Evolutionary conservation across 2,797 vertebrate genomes (phyloP).

Genomic region (Pteropus rufus): DNA sequence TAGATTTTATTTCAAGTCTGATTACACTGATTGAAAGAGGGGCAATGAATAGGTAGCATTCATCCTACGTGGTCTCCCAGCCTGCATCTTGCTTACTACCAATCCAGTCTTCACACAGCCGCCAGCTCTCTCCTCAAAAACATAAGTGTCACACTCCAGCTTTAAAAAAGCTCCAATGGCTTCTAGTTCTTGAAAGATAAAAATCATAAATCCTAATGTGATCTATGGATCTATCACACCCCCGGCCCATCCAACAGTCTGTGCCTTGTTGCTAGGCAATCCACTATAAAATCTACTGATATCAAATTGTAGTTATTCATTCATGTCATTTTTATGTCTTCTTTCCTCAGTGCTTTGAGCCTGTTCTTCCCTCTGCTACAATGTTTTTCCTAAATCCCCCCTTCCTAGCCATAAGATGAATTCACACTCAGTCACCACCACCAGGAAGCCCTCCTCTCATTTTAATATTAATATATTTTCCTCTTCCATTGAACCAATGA

Average conservation of each 20-base stretch:
- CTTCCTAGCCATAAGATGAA: not conserved
- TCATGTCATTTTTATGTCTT: not conserved
- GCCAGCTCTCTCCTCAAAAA: not conserved
- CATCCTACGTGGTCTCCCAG: not conserved
- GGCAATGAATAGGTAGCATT: not conserved
- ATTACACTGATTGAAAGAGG: not conserved
- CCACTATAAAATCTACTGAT: not conserved
- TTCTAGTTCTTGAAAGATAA: not conserved
- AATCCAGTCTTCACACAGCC: not conserved
- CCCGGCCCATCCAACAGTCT: not conserved
- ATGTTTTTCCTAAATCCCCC: not conserved
- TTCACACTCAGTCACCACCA: not conserved
- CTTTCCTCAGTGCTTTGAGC: not conserved
- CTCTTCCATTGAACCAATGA: not conserved
- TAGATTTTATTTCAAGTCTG: not conserved
- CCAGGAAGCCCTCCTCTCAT: not conserved
- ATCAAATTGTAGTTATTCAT: not conserved
- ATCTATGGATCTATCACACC: not conserved
- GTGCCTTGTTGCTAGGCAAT: not conserved
- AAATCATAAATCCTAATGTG: not conserved
- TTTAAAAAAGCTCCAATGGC: not conserved
- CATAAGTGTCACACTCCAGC: not conserved
- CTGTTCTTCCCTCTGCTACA: not conserved
- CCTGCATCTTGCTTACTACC: not conserved
- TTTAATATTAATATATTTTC: not conserved